Conservation (phyloP, 1,140 invertebrate genomes). For the Stegodyphus dumicola region DNA sequence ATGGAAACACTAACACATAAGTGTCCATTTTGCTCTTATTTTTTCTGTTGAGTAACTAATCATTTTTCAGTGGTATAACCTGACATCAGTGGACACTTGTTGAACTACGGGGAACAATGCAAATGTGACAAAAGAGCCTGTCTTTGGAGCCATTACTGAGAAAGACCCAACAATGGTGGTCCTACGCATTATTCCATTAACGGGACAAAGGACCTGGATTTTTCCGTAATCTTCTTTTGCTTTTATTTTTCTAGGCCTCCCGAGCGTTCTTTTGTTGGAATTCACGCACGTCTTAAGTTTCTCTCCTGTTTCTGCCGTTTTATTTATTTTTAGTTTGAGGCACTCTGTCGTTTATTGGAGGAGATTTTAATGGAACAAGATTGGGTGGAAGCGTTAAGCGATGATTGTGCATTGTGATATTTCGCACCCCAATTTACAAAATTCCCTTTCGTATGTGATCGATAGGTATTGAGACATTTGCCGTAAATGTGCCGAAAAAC, state of each 20-base stretch:
- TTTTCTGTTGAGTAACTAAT: conserved; percentile 1
- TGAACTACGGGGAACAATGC: conserved; percentile 3
- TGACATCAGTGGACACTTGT: conserved; percentile 20
- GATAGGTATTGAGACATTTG: too few species aligned
- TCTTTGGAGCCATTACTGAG: conserved; percentile 3
- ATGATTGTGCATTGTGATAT: neutral
- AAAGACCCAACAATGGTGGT: neutral
- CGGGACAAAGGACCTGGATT: conserved; percentile 20
- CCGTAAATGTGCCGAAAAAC: too few species aligned
- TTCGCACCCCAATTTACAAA: too few species aligned
- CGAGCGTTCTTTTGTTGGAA: conserved; percentile 14
- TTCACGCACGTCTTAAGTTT: conserved; percentile 19
- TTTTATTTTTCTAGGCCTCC: neutral
- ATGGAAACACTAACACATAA: neutral
- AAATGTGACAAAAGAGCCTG: conserved; percentile 20
- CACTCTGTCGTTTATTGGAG: neutral
- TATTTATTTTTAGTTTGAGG: neutral
- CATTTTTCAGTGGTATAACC: conserved; percentile 3
- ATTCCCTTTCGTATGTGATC: too few species aligned
- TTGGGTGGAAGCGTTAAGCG: neutral
- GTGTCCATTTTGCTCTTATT: neutral
- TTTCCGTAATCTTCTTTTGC: conserved; percentile 24
- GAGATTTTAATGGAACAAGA: neutral
- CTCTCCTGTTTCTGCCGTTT: neutral
- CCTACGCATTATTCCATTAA: conserved; percentile 33